Evolutionary conservation across 2,113 vertebrate genomes (phyloP).

Genomic region (Nematolebias whitei): DNA sequence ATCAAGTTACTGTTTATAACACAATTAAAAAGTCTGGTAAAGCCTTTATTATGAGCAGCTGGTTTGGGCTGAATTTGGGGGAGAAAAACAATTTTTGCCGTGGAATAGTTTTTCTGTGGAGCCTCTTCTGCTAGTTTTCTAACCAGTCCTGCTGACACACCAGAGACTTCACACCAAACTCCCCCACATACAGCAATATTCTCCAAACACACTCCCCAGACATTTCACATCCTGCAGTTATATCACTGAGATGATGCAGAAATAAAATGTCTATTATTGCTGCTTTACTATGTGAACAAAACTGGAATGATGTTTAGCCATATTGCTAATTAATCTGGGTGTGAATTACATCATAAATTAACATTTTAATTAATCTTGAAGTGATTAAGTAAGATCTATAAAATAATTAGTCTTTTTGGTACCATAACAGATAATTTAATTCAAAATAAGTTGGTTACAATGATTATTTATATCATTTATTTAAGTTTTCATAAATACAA

Average conservation of each 20-base stretch:
- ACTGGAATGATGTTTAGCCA: constrained; percentile 31
- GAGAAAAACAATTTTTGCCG: not conserved
- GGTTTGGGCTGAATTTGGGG: not conserved
- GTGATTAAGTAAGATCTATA: too few species aligned
- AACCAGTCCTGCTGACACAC: constrained; percentile 58
- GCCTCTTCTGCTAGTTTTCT: constrained; percentile 45
- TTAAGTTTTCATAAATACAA: not conserved
- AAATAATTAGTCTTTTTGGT: not conserved
- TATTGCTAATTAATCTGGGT: constrained; percentile 18
- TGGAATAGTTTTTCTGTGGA: constrained; percentile 32
- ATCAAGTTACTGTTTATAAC: not conserved
- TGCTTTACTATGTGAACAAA: constrained; percentile 18
- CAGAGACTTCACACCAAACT: constrained; percentile 48
- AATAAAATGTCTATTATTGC: constrained; percentile 42
- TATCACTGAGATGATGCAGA: constrained; percentile 31
- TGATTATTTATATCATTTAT: not conserved
- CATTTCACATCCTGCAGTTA: constrained; percentile 38
- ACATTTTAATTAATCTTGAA: too few species aligned
- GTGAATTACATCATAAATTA: constrained; percentile 21
- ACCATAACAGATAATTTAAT: too few species aligned
- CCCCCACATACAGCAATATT: constrained; percentile 45
- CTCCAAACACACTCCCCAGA: constrained; percentile 47
- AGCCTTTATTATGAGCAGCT: not conserved
- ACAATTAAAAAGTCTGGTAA: not conserved
- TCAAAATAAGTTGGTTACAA: not conserved